Percentiles rank a stretch among this genome's conserved stretches.
These are phyloP conservation scores for Alouatta palliata DNA, from an alignment of 2,113 vertebrate species.

Conservation along the genomic window DNA sequence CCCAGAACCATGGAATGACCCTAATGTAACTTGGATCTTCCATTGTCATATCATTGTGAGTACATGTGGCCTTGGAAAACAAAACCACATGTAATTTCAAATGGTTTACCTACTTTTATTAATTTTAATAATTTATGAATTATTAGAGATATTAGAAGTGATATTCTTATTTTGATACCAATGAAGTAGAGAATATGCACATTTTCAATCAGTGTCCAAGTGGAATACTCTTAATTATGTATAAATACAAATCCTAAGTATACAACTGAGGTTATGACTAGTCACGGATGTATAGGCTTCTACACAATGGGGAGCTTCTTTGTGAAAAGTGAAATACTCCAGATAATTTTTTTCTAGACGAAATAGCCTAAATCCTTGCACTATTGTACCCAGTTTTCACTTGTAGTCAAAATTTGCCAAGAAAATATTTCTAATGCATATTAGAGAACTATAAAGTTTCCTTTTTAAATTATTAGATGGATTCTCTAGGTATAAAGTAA, in stretches of 20 bases:
- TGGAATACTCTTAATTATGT: background rate
- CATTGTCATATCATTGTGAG: background rate
- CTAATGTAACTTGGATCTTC: background rate
- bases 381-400: background rate
- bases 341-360: background rate
- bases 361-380: background rate
- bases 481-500: background rate
- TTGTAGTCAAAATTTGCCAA: background rate
- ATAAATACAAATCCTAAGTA: background rate
- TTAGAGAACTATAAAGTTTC: background rate
- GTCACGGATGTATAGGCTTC: background rate
- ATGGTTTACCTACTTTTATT: background rate
- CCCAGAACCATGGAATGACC: slow-evolving; percentile 12
- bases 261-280: background rate
- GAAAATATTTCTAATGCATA: background rate
- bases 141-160: slow-evolving; percentile 30
- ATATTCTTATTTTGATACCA: slow-evolving; percentile 28
- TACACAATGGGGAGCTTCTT: background rate
- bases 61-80: background rate
- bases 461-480: background rate
- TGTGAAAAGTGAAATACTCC: background rate
- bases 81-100: slow-evolving; percentile 1
- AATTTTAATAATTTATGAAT: background rate
- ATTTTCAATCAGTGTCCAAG: background rate
- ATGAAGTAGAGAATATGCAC: background rate